Evolutionary conservation across 2,113 vertebrate genomes (phyloP).

Genomic region (Thalassarche chlororhynchos): DNA sequence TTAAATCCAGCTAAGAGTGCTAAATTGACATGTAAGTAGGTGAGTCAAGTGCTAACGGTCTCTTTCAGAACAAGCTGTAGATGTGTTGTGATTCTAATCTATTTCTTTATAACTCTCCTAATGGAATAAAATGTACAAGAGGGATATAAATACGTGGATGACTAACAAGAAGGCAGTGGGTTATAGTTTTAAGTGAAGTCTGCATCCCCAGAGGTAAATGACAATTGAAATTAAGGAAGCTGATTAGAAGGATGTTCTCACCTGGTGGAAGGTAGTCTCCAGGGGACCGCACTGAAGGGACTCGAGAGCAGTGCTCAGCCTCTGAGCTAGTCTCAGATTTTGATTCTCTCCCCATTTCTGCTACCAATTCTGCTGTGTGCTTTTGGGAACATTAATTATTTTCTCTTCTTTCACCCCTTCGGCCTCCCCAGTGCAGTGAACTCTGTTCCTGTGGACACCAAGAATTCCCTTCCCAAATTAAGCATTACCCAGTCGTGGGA

Average conservation of each 20-base stretch:
- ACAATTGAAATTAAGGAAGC: not conserved
- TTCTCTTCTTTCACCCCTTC: not conserved
- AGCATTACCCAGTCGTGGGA: not conserved
- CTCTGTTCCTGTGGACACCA: not conserved
- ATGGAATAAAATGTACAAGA: conserved; percentile 33
- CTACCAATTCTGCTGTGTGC: accelerated
- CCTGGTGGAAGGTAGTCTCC: not conserved
- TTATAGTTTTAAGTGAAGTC: not conserved
- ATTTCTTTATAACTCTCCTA: conserved; percentile 56
- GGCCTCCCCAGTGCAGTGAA: accelerated
- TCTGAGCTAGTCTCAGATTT: not conserved
- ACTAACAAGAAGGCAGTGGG: not conserved
- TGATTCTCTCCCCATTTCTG: not conserved
- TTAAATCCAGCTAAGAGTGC: conserved; percentile 39
- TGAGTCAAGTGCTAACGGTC: conserved; percentile 53
- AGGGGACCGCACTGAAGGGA: not conserved
- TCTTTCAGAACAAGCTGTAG: conserved; percentile 61
- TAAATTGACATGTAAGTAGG: conserved; percentile 58
- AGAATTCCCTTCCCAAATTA: not conserved
- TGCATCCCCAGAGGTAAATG: not conserved
- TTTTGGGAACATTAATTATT: not conserved
- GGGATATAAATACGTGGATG: not conserved
- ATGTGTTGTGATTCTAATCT: conserved; percentile 64
- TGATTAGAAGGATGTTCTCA: not conserved
- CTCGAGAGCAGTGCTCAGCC: not conserved